phyloP scores from a whole-genome alignment of 2,888 invertebrate species.

The Eilema sororculum region DNA sequence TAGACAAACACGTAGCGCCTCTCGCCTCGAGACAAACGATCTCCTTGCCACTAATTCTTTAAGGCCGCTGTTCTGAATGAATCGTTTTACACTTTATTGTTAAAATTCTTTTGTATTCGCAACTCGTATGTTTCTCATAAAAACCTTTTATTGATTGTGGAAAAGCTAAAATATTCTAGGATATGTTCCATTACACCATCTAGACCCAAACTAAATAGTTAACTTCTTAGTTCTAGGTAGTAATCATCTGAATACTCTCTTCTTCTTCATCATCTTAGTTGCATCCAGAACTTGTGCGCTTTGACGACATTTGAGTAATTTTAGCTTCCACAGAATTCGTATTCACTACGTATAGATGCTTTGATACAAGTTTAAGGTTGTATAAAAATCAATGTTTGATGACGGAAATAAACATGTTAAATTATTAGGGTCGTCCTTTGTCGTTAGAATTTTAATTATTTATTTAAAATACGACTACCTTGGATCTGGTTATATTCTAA shows the following conservation, averaged over 20 bases:
- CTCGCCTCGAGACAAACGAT: conserved; percentile 38
- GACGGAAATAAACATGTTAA: conserved; percentile 11
- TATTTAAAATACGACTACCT: conserved; percentile 8
- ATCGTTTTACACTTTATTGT: conserved; percentile 2
- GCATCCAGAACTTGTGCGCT: too few species aligned
- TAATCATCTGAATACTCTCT: too few species aligned
- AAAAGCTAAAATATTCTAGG: neutral
- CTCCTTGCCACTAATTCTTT: conserved; percentile 33
- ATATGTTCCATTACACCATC: neutral
- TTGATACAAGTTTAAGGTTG: neutral
- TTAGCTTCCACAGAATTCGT: neutral
- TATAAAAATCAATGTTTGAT: conserved; percentile 4
- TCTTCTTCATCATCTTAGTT: neutral
- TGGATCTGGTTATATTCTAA: neutral
- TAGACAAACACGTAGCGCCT: conserved; percentile 23
- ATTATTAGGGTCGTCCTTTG: conserved; percentile 11
- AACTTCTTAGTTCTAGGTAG: neutral
- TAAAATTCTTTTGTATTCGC: neutral
- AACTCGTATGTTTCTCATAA: neutral
- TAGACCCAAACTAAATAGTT: neutral
- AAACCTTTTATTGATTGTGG: neutral
- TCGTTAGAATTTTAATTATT: conserved; percentile 12
- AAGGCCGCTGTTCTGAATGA: conserved; percentile 28
- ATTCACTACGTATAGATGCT: neutral
- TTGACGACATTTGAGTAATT: too few species aligned